A percentile compares a stretch with the other conserved stretches of the same genome.
These are phyloP conservation scores for Siphamia tubifer DNA, from an alignment of 2,113 vertebrate species.

Conservation along the genomic window DNA sequence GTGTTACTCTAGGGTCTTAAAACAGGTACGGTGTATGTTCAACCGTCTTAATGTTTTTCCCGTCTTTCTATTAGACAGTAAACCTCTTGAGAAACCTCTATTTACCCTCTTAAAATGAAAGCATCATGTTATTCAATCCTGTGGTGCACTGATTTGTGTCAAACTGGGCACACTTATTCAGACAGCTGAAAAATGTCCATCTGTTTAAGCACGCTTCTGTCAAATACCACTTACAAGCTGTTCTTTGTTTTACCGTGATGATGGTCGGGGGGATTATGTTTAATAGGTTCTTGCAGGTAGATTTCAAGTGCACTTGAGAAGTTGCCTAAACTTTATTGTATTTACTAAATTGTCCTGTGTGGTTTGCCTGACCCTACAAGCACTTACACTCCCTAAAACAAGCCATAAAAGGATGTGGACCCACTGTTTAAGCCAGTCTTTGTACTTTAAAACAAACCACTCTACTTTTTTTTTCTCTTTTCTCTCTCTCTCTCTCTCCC, in stretches of 20 bases:
- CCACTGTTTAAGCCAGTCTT: not conserved
- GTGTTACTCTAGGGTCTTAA: no score
- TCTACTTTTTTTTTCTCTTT: not conserved
- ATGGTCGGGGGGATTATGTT: not conserved
- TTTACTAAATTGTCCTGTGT: not conserved
- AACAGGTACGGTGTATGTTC: no score
- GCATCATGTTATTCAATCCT: no score
- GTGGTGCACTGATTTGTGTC: no score
- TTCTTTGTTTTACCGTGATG: not conserved
- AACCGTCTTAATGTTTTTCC: no score
- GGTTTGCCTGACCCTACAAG: not conserved
- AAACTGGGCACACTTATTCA: no score
- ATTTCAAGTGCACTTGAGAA: not conserved
- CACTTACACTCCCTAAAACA: not conserved
- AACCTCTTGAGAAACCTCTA: no score
- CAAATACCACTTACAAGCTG: not conserved
- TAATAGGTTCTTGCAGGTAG: not conserved
- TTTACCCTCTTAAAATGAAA: no score
- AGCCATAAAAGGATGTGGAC: slow-evolving; percentile 16
- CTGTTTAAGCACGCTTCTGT: not conserved
- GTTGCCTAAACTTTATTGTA: not conserved
- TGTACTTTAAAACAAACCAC: not conserved
- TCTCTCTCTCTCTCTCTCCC: not conserved
- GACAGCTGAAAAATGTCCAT: no score
- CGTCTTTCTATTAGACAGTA: no score